A percentile compares a stretch with the other conserved stretches of the same genome.
Evolutionary conservation across 2,797 vertebrate genomes (phyloP).

Genomic region (Danio kyathit): DNA sequence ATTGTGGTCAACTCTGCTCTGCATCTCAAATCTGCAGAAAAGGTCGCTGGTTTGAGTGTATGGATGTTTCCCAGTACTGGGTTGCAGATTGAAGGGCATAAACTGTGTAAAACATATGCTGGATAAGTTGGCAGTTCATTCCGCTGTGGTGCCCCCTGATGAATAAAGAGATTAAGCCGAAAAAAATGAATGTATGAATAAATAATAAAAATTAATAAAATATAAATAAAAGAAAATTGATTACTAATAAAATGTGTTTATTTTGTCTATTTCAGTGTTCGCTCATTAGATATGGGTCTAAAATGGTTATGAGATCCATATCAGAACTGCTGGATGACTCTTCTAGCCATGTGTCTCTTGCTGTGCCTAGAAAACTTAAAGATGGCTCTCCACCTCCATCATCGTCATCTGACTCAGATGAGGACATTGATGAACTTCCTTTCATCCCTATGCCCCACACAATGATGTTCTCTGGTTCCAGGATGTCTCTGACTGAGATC

Average conservation of each 20-base stretch:
- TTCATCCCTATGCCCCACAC: slow-evolving; percentile 92
- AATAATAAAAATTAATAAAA: too few relatives aligned
- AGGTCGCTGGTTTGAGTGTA: too few relatives aligned
- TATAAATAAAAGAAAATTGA: neutral
- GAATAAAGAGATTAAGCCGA: too few relatives aligned
- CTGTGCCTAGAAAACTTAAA: slow-evolving; percentile 86
- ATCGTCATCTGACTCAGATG: slow-evolving; percentile 94
- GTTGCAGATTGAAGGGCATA: too few relatives aligned
- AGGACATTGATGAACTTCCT: slow-evolving; percentile 93
- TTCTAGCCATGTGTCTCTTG: slow-evolving; percentile 88
- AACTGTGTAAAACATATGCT: too few relatives aligned
- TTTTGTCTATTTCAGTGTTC: slow-evolving; percentile 81
- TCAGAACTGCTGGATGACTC: slow-evolving; percentile 92
- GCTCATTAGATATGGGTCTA: slow-evolving; percentile 95
- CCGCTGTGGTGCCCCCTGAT: too few relatives aligned
- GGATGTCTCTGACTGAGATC: slow-evolving; percentile 93
- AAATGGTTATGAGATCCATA: slow-evolving; percentile 93
- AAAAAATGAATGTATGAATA: too few relatives aligned
- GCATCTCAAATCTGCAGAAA: too few relatives aligned
- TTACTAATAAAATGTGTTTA: neutral
- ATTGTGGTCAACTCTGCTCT: too few relatives aligned
- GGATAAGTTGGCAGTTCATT: too few relatives aligned
- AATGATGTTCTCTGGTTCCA: slow-evolving; percentile 90
- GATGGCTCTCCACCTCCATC: slow-evolving; percentile 86
- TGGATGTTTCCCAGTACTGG: too few relatives aligned